Base-by-base conservation (phyloP, 2,888 invertebrate species). In the Ophion ellenae region DNA sequence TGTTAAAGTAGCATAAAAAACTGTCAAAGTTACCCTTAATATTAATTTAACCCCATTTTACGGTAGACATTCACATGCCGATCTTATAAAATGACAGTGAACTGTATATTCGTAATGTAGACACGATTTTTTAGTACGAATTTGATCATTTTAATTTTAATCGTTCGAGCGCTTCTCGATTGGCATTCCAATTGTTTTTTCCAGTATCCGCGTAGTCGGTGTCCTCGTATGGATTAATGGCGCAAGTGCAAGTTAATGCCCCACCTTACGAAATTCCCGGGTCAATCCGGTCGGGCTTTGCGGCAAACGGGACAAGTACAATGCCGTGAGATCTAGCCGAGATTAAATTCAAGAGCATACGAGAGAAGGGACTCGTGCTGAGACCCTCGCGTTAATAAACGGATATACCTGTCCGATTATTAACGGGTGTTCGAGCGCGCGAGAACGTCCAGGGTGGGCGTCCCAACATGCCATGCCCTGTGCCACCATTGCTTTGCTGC, bases 391-490 rank as follows among this genome's bases (percentile, higher is more conserved):
- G 79, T 83, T 88, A 82, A 86, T 87, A 86, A 84, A 88, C 87
- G 86, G 85, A 88, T 88, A 88, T 88, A 86, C 86, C 86, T 86
- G 87, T 86, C 81, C 85, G 88, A 88, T 87, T 88, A 88, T 86
- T 87, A 87, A 87, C 86, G 86, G 85, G 80, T 87, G 81, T 78
- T 75, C 86, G 85, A 80, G 75, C 83, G 83, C 71, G 81, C 79
- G 69, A 69, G 73, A 66, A 73, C 71, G 77, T 73, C 79, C 81
- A 74, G 69, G 76, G 67, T 73, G 73, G 67, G 57, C 67, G 76
- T 81, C 76, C 67, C 76, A 14, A 67, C 67, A 77, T 81, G 61
- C 74, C 77, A 86, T 84, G 82, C 79, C 74, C 64, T 71, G 59
- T 75, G 36, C 78, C 70, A 59, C 71, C 80, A 86, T 77, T 77